A percentile compares a stretch with the other conserved stretches of the same genome.
These are phyloP conservation scores for Crypturellus undulatus DNA, from an alignment of 2,113 vertebrate species.

Conservation along the genomic window DNA sequence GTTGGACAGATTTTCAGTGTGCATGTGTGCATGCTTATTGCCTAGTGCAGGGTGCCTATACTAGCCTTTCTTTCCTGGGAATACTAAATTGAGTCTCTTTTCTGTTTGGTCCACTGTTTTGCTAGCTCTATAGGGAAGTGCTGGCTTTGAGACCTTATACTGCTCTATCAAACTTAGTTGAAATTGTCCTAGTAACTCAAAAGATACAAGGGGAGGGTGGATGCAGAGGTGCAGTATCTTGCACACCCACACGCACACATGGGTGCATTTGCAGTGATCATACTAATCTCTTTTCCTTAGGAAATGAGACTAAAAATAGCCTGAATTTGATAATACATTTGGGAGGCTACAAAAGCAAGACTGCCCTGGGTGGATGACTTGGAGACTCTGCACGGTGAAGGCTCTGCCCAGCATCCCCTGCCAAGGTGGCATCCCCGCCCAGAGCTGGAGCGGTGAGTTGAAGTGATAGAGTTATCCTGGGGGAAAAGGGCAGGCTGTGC, in stretches of 20 bases:
- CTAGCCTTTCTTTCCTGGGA: background rate
- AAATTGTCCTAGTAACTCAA: background rate
- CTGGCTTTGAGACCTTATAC: background rate
- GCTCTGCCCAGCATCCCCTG: background rate
- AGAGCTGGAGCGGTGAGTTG: background rate
- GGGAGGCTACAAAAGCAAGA: background rate
- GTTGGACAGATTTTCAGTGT: too few relatives aligned
- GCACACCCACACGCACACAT: background rate
- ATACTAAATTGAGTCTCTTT: background rate
- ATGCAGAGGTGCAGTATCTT: background rate
- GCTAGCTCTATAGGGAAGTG: background rate
- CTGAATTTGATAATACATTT: background rate
- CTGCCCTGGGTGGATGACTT: background rate
- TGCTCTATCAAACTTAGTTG: background rate
- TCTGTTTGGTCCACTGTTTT: background rate
- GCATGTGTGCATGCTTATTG: background rate
- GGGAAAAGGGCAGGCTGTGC: background rate
- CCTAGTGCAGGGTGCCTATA: background rate
- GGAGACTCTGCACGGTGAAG: background rate
- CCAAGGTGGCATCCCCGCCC: background rate
- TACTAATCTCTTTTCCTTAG: background rate
- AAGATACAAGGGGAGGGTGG: background rate
- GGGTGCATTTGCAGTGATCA: accelerated
- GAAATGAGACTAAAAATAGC: background rate
- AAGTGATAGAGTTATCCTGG: background rate